A percentile compares a stretch with the other conserved stretches of the same genome.
Evolutionary conservation across 2,113 vertebrate species (phyloP).

Genomic region (Rissa tridactyla): DNA sequence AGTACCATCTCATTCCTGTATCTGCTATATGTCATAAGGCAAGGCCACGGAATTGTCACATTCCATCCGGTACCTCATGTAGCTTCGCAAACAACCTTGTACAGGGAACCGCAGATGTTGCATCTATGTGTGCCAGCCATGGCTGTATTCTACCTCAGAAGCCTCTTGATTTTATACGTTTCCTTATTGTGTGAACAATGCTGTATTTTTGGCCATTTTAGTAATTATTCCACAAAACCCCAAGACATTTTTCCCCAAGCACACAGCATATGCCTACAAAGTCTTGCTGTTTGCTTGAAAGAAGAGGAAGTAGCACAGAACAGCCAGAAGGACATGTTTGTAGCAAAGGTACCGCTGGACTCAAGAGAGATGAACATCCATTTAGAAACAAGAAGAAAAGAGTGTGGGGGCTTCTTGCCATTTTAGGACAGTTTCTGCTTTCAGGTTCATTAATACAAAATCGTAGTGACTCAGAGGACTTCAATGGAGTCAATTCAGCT

Average conservation of each 20-base stretch:
- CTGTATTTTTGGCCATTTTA: no score
- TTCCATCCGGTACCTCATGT: no score
- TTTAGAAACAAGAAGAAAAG: not conserved
- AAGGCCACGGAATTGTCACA: no score
- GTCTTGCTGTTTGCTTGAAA: not conserved
- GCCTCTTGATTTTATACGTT: no score
- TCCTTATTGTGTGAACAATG: no score
- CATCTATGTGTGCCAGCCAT: no score
- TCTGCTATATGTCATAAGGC: no score
- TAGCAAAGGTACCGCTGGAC: not conserved
- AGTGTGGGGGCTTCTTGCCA: accelerated
- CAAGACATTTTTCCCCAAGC: not conserved
- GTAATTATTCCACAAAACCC: no score
- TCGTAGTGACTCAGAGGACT: not conserved
- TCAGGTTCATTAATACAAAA: not conserved
- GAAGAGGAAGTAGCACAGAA: not conserved
- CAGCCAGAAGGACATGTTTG: not conserved
- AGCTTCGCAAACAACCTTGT: no score
- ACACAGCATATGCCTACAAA: not conserved
- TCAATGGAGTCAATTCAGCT: not conserved
- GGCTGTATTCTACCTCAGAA: no score
- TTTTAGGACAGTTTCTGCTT: not conserved
- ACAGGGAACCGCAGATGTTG: no score
- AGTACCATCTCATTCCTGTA: no score
- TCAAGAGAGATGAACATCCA: not conserved